A percentile compares a stretch with the other conserved stretches of the same genome.
These are phyloP conservation scores for Empis livida DNA, from an alignment of 2,888 invertebrate species.

Conservation along the genomic window DNA sequence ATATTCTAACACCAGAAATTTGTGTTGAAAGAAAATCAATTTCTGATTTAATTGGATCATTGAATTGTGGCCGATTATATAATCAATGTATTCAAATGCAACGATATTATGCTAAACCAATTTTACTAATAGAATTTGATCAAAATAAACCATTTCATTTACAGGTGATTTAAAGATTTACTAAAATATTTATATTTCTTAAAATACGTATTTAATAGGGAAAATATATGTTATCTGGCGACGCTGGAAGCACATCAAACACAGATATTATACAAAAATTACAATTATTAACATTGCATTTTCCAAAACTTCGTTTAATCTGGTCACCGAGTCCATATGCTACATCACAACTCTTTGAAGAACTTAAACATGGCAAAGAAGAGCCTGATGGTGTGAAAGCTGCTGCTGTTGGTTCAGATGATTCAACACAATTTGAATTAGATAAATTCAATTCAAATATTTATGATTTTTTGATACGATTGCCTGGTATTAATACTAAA, in stretches of 20 bases:
- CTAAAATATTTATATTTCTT: neutral
- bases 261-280: conserved; percentile 75
- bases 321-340: conserved; percentile 97
- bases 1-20: conserved; percentile 90
- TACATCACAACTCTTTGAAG: conserved; percentile 90
- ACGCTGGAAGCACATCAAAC: conserved; percentile 43
- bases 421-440: conserved; percentile 45
- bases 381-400: conserved; percentile 68
- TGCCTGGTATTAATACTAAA: conserved; percentile 81
- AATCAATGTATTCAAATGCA: conserved; percentile 93
- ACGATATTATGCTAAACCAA: conserved; percentile 72
- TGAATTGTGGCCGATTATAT: conserved; percentile 88
- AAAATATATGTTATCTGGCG: conserved; percentile 64
- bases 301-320: conserved; percentile 81
- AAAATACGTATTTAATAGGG: conserved; percentile 40
- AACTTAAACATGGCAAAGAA: conserved; percentile 75
- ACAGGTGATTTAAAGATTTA: conserved; percentile 44
- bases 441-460: conserved; percentile 60
- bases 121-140: conserved; percentile 92
- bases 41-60: conserved; percentile 88
- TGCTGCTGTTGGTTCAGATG: conserved; percentile 55
- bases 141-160: conserved; percentile 82
- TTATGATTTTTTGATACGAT: conserved; percentile 68
- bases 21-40: conserved; percentile 95
- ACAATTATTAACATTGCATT: conserved; percentile 86